Base-by-base conservation (phyloP, 2,797 vertebrate genomes). In the Miichthys miiuy region DNA sequence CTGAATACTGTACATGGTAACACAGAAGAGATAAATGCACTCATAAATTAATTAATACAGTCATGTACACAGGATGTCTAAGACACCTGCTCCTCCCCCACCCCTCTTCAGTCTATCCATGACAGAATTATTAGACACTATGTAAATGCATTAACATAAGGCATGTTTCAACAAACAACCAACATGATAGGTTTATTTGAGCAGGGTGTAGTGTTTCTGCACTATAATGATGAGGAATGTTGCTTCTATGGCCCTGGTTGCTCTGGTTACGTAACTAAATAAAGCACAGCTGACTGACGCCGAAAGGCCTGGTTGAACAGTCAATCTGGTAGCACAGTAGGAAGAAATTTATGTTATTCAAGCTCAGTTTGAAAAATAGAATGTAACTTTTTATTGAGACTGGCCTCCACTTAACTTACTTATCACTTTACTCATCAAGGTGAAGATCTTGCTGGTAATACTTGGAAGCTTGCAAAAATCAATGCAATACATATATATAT, bases 191-290 rank as follows among this genome's bases (percentile, higher is more conserved):
- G 41, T 63, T 11, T 79, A 74, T 84, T 75, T 65, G 30, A 69
- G 55, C n/a, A 75, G n/a, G 38, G n/a, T 69, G 74, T 11, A 69
- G 51, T 55, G 57, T 18, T 25, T 1, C 30, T 51, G 44, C 6
- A n/a, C 12, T 34, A 11, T 1, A 14, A 1, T 23, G 41, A 68
- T 57, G 52, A 71, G 30, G 72, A 82, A 67, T 68, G 79, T 11
- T 41, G 27, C 20, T 27, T 63, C 64, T 50, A n/a, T 14, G 21
- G 67, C 52, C 65, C n/a, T 57, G 25, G 46, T 48, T 52, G 16
- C 54, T 60, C 18, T 44, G 34, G 69, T 85, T 87, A 78, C 56
- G 79, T 58, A 81, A 88, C 74, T 56, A 25, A 27, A 69, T 56
- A 25, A 27, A 72, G 8, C 17, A 60, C 60, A 62, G 41, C 27